These are phyloP conservation scores for Corythaeola cristata DNA, from an alignment of 2,113 vertebrate genomes.

Conservation along the genomic window DNA sequence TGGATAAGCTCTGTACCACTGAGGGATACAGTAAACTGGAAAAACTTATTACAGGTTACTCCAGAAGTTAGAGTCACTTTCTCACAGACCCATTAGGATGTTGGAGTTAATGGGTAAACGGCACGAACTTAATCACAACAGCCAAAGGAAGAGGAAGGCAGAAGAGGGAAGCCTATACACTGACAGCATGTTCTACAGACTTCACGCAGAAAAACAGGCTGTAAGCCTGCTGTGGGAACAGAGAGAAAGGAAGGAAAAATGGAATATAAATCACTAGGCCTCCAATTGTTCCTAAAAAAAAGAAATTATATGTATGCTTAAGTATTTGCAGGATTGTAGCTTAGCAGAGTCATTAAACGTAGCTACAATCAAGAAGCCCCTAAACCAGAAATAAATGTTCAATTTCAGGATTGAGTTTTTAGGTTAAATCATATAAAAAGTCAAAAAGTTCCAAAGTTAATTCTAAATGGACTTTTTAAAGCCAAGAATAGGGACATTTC, in stretches of 20 bases:
- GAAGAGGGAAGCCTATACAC: not conserved
- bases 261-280: not conserved
- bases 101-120: not conserved
- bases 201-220: not conserved
- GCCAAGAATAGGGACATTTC: not conserved
- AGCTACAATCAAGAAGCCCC: not conserved
- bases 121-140: not conserved
- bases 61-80: not conserved
- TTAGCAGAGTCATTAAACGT: not conserved
- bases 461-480: not conserved
- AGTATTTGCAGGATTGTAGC: not conserved
- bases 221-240: not conserved
- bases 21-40: not conserved
- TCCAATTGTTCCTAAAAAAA: not conserved
- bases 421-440: not conserved
- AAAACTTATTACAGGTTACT: not conserved
- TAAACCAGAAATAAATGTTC: not conserved
- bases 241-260: not conserved
- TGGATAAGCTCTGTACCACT: not conserved
- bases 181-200: not conserved
- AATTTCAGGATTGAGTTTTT: not conserved
- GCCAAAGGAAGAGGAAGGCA: not conserved
- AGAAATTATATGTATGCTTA: not conserved
- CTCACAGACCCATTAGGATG: not conserved
- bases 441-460: not conserved